Evolutionary conservation across 2,888 invertebrate genomes (phyloP).

Genomic region (Penaeus monodon): DNA sequence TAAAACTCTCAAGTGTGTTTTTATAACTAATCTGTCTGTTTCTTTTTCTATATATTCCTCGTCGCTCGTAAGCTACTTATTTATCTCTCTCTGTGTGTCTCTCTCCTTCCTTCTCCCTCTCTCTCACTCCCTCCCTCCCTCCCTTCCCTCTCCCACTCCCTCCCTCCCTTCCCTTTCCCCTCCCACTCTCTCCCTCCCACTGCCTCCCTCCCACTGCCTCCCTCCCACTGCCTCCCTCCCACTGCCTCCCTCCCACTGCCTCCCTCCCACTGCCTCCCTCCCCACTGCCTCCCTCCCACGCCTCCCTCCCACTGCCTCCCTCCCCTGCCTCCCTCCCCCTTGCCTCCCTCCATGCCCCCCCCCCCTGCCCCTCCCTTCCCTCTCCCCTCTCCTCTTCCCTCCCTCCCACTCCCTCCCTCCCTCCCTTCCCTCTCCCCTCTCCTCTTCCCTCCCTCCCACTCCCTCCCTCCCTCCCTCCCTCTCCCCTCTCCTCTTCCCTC

Average conservation of each 20-base stretch:
- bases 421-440: neutral
- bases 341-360: neutral
- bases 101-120: slow-evolving; percentile 17
- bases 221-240: neutral
- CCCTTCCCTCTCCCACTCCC: neutral
- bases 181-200: neutral
- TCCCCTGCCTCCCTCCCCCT: neutral
- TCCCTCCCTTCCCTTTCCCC: neutral
- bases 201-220: no score
- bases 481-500: neutral
- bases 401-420: neutral
- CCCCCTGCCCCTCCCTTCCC: neutral
- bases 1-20: neutral
- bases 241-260: no score
- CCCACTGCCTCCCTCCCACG: neutral
- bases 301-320: neutral
- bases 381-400: neutral
- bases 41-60: neutral
- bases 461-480: neutral
- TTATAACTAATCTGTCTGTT: neutral
- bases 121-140: neutral
- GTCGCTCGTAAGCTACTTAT: neutral
- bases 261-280: neutral
- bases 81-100: slow-evolving; percentile 11
- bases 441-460: neutral